Evolutionary conservation across 2,888 invertebrate genomes (phyloP).

Genomic region (Axea sp.): DNA sequence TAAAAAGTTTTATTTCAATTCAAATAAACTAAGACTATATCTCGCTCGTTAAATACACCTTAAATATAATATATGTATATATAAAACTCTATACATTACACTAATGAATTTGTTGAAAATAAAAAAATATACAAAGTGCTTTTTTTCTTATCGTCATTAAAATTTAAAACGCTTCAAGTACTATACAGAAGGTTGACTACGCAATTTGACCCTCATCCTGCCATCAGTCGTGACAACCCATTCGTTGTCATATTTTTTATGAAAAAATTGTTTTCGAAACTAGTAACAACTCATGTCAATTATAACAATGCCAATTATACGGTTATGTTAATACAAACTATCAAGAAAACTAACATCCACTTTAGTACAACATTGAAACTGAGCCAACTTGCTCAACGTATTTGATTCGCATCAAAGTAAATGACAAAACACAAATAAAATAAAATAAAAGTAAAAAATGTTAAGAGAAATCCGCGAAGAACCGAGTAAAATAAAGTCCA

Average conservation of each 20-base stretch:
- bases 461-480: conserved; percentile 1
- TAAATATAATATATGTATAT: conserved; percentile 3
- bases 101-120: conserved; percentile 14
- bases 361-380: conserved; percentile 15
- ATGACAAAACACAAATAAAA: neutral
- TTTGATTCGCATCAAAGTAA: conserved; percentile 38
- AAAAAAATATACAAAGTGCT: conserved; percentile 13
- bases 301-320: conserved; percentile 4
- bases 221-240: neutral
- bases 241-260: too few species aligned
- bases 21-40: conserved; percentile 6
- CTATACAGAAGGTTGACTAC: too few species aligned
- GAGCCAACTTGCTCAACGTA: neutral
- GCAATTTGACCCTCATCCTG: too few species aligned
- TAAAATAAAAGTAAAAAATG: neutral
- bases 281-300: neutral
- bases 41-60: neutral
- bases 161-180: conserved; percentile 2
- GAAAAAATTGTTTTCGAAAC: too few species aligned
- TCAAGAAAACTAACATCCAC: neutral
- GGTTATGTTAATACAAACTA: neutral
- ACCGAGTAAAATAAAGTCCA: conserved; percentile 6
- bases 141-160: neutral
- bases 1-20: too few species aligned
- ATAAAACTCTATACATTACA: too few species aligned